Conservation (phyloP, 2,797 vertebrate genomes). For the Danio jaintianensis region DNA sequence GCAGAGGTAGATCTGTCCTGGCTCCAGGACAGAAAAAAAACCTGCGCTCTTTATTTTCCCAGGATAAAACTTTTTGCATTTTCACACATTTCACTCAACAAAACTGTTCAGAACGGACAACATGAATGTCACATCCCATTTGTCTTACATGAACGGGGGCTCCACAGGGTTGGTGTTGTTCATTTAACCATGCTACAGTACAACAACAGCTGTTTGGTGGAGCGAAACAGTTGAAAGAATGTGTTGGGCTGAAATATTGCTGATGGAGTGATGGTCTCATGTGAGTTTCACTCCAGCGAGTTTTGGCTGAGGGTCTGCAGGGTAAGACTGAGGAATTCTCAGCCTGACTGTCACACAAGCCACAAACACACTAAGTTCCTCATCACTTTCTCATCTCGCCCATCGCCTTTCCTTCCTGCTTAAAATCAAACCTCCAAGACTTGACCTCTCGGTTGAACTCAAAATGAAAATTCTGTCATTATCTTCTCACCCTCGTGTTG, state of each 20-base stretch:
- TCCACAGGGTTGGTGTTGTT: constrained; percentile 18
- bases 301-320: constrained; percentile 34
- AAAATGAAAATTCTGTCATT: background rate
- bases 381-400: constrained; percentile 44
- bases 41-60: constrained; percentile 10
- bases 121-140: background rate
- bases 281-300: constrained; percentile 20
- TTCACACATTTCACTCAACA: background rate
- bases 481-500: background rate
- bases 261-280: constrained; percentile 40
- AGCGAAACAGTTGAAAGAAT: constrained; percentile 16
- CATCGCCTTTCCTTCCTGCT: constrained; percentile 5
- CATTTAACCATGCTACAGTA: constrained; percentile 18
- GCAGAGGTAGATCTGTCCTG: too few relatives aligned
- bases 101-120: background rate
- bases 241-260: constrained; percentile 21
- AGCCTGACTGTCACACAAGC: constrained; percentile 60
- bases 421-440: background rate
- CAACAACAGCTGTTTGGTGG: constrained; percentile 35
- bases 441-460: background rate
- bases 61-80: constrained; percentile 8
- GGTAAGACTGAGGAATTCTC: constrained; percentile 61
- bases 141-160: background rate
- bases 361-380: constrained; percentile 51
- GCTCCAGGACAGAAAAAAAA: background rate